phyloP scores from a whole-genome alignment of 1,140 invertebrate genomes.

The Meloidogyne chitwoodi region DNA sequence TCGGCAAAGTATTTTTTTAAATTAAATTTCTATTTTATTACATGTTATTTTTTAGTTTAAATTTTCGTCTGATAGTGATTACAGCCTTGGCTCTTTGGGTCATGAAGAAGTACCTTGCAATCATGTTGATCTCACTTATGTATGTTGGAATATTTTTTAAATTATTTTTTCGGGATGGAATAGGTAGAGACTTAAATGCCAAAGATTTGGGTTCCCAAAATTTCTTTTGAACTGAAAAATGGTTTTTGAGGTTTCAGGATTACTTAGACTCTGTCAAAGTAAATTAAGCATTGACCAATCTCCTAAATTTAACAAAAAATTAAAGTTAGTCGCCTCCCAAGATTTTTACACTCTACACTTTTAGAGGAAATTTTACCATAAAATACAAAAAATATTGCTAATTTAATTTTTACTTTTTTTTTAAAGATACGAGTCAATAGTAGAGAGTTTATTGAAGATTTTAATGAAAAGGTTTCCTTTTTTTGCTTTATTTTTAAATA shows the following conservation, averaged over 20 bases:
- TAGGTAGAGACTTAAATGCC: too few species aligned
- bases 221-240: too few species aligned
- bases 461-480: constrained; percentile 40
- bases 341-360: too few species aligned
- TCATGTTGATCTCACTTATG: constrained; percentile 49
- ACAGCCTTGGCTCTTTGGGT: constrained; percentile 43
- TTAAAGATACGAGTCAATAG: constrained; percentile 45
- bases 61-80: constrained; percentile 38
- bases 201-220: too few species aligned
- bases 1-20: constrained; percentile 32
- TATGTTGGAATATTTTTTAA: constrained; percentile 25
- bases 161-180: too few species aligned
- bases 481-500: constrained; percentile 18
- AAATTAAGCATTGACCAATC: too few species aligned
- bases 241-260: too few species aligned
- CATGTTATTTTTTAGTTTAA: constrained; percentile 22
- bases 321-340: too few species aligned
- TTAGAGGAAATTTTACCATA: not conserved
- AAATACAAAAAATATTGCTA: not conserved
- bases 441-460: constrained; percentile 38
- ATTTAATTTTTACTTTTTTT: too few species aligned
- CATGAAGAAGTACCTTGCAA: constrained; percentile 41
- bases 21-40: not conserved
- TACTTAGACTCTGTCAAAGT: too few species aligned
- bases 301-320: too few species aligned